Evolutionary conservation across 2,888 invertebrate species (phyloP), one percentile per base, ranked within the genome.

Genomic region (Celastrina argiolus): DNA sequence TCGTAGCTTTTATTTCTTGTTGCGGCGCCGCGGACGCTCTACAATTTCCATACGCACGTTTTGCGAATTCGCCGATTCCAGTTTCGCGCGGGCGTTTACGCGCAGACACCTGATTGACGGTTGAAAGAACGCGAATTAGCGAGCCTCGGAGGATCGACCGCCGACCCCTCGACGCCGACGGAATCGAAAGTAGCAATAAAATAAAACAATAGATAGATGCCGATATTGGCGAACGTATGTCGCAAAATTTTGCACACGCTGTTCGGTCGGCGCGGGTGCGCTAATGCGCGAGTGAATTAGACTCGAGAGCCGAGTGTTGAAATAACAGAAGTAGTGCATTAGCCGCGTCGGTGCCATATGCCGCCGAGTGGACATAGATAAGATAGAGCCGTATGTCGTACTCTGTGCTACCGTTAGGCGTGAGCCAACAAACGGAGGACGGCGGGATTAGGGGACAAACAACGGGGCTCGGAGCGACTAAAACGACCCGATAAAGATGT

Each of bases 381-480:
- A 91, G 91, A 90, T 90, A 90, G 84, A 87, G 80, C 88, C 88
- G 85, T 88, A 88, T 91, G 91, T 90, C 88, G 86, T 86, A 83
- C 82, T 82, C 78, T 79, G 78, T 79, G 87, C 90, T 89, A 90
- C 91, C 87, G 91, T 91, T 88, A 85, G 84, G 84, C 83, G 82
- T 87, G 79, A 78, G 82, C 79, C 74, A 81, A 84, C 87, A 87
- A 78, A 83, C 75, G 75, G 76, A 82, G 84, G 82, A 84, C 78
- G 82, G 75, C 76, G 78, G 87, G 87, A 88, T 90, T 88, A 89
- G 78, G 69, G 72, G 69, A 80, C 85, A 90, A 89, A 90, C 84
- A n/a, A 89, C 72, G 72, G 73, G 69, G 71, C 77, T 81, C 18
- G 22, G 34, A 34, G 80, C 80, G 85, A 78, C 84, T 86, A 84